Evolutionary conservation across 1,140 invertebrate genomes (phyloP).

Genomic region (Tribolium castaneum): DNA sequence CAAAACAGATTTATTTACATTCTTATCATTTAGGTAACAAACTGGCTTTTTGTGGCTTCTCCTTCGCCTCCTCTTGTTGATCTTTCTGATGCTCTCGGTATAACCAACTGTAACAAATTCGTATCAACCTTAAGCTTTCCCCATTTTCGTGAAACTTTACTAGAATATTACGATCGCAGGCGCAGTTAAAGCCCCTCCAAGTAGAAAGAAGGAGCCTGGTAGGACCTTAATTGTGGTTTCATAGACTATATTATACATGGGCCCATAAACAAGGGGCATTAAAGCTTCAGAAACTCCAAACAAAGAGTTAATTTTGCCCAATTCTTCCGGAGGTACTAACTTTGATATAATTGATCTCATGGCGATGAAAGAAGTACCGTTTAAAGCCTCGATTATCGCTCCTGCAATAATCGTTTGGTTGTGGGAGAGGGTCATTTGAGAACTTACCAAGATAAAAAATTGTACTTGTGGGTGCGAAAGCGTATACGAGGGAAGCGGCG

Average conservation of each 20-base stretch:
- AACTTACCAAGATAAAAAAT: conserved; percentile 80
- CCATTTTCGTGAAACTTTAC: conserved; percentile 67
- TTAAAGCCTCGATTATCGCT: conserved; percentile 79
- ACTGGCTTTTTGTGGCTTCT: not conserved
- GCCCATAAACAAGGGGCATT: conserved; percentile 81
- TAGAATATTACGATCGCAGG: conserved; percentile 82
- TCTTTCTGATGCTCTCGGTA: conserved; percentile 67
- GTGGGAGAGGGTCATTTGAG: not conserved
- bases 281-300: conserved; percentile 83
- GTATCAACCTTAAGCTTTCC: not conserved
- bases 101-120: conserved; percentile 66
- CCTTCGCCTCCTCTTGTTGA: conserved; percentile 33
- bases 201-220: conserved; percentile 83
- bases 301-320: conserved; percentile 83
- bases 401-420: conserved; percentile 65
- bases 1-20: not conserved
- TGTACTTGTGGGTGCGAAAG: conserved; percentile 78
- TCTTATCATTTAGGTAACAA: not conserved
- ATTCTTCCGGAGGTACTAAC: conserved; percentile 75
- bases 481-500: conserved; percentile 79
- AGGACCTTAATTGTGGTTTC: conserved; percentile 76
- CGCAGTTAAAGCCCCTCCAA: conserved; percentile 77
- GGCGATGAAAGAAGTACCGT: conserved; percentile 82
- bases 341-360: conserved; percentile 83
- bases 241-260: conserved; percentile 81